Evolutionary conservation across 2,888 invertebrate genomes (phyloP), one percentile per base, ranked within the genome.

Genomic region (Pilophorus perplexus): DNA sequence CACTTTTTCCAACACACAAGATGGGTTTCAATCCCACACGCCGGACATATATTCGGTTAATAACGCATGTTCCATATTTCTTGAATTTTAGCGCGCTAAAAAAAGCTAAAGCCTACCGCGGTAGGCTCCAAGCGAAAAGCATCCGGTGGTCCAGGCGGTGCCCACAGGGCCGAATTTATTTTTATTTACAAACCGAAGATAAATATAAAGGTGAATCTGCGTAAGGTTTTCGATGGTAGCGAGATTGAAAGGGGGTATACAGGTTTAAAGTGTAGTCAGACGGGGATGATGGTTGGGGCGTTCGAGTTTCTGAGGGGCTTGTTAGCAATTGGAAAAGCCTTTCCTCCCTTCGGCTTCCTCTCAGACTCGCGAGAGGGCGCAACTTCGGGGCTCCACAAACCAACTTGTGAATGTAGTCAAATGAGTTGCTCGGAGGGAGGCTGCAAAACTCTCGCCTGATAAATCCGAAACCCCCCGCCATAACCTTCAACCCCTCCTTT

Each of bases 381-480:
- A 52, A 52, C 52, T 52, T 52, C 16, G 46, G n/a, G n/a, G 52
- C 28, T 28, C 28, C 52, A 14, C 28, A 23, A 3, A 52, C 57
- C 40, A 59, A 59, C 59, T 59, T 59, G 59, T 59, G 59, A 59
- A 59, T 59, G 40, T 59, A 59, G 59, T 59, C 59, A 59, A 59
- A 59, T 59, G 59, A 59, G 59, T 59, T 59, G 55, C 14, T n/a
- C n/a, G 42, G 59, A 42, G 23, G 27, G 55, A 33, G 46, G 46
- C 14, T 20, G 48, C 28, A 8, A 52, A 52, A 50, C 50, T 50
- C 50, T 16, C 6, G 25, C 50, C 27, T 48, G 50, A 33, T 33
- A 33, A 50, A 50, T 27, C 50, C 27, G 50, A 6, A 33, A 33
- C 33, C 12, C 33, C 6, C 33, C 33, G 6, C 33, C 33, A 8